phyloP scores from a whole-genome alignment of 2,888 invertebrate genomes.

The Eristalis tenax region DNA sequence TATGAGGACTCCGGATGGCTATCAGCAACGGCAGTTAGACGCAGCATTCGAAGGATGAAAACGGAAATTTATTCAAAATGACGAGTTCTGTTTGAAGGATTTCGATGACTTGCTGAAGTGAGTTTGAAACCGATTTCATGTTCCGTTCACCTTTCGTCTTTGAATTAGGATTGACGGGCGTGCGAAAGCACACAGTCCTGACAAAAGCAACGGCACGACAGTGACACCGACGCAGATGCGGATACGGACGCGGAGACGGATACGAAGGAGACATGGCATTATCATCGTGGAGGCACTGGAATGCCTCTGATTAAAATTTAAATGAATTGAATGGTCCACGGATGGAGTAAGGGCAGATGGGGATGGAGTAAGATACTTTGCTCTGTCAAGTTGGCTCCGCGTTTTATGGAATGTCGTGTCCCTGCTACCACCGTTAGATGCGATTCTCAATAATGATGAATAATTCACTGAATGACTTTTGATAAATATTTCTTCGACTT shows the following conservation, averaged over 20 bases:
- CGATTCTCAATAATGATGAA: slow-evolving; percentile 45
- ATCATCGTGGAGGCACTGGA: slow-evolving; percentile 51
- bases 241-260: background rate
- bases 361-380: background rate
- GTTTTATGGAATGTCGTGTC: slow-evolving; percentile 20
- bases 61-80: slow-evolving; percentile 55
- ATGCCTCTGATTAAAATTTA: slow-evolving; percentile 39
- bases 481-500: slow-evolving; percentile 48
- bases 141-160: background rate
- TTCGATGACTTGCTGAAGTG: slow-evolving; percentile 19
- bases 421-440: slow-evolving; percentile 2
- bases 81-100: slow-evolving; percentile 33
- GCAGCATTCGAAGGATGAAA: slow-evolving; percentile 13
- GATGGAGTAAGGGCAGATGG: background rate
- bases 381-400: background rate
- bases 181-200: background rate
- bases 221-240: background rate
- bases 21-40: slow-evolving; percentile 21
- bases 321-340: slow-evolving; percentile 13
- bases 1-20: background rate
- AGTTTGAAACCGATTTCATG: slow-evolving; percentile 40
- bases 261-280: slow-evolving; percentile 17
- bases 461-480: slow-evolving; percentile 59
- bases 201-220: background rate
- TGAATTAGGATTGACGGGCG: background rate